Evolutionary conservation across 2,113 vertebrate genomes (phyloP), one percentile per base, ranked within the genome.

Genomic region (Suricata suricatta): DNA sequence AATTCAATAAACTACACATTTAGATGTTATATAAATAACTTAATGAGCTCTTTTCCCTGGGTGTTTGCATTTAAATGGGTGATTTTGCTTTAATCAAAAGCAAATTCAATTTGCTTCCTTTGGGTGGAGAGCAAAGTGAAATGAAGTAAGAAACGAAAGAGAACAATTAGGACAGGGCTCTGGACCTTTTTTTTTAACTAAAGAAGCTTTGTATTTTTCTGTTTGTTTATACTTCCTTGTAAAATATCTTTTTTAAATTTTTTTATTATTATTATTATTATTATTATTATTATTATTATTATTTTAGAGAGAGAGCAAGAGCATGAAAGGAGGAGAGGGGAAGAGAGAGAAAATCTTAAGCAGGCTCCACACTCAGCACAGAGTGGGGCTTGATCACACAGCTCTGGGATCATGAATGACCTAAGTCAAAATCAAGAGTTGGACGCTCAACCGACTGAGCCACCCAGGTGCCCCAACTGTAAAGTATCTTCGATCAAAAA

Each of bases 401-500:
- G 23, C 57, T 23, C 57, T 60, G 57, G 57, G 57, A 60, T 60
- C 21, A 60, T 60, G 57, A 60, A 60, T 60, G 57, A 60, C 57
- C 21, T 60, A 21, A 60, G 57, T 60, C 57, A 60, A 60, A 60
- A 60, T 25, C 57, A 60, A 60, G 57, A 60, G 57, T 21, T 23
- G 21, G 57, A 60, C 21, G 2, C 57, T 60, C 57, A 60, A 60
- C 57, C 21, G 7, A 60, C 57, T 60, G 57, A 60, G 57, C 57
- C 57, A 23, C 57, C 57, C 57, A 23, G 57, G 21, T 2, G 21
- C 21, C 57, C 7, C 57, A 60, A 60, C 31, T 71, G 77, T 76
- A 96, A 90, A 96, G 44, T 87, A 90, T 23, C 16, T 83, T 72
- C 54, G 41, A 83, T 35, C 57, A 33, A 96, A 92, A 72, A 71